Evolutionary conservation across 92 coral and sea anemone species (phyloP).

Genomic region (Porites cylindrica): DNA sequence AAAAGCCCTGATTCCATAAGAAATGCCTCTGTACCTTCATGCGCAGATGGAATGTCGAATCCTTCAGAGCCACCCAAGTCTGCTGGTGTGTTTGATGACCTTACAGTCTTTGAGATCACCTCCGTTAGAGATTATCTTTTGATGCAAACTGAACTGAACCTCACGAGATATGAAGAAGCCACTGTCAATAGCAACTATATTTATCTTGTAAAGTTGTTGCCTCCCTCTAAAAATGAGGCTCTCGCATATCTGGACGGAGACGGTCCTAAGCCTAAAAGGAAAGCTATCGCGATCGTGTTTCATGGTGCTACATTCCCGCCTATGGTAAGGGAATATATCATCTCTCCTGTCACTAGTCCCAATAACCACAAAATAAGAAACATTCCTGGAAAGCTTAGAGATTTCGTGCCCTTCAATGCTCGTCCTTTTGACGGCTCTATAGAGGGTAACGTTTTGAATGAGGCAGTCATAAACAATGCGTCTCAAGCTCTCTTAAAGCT

Average conservation of each 20-base stretch:
- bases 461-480: neutral
- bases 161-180: conserved; percentile 56
- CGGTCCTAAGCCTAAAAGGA: conserved; percentile 55
- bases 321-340: conserved; percentile 63
- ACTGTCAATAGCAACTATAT: conserved; percentile 55
- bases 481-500: conserved; percentile 40
- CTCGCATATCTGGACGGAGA: conserved; percentile 48
- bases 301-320: conserved; percentile 67
- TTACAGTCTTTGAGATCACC: conserved; percentile 49
- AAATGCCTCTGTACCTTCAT: neutral
- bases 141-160: conserved; percentile 38
- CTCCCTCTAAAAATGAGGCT: conserved; percentile 57
- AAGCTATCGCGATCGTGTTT: conserved; percentile 59
- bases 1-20: no score
- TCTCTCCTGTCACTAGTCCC: conserved; percentile 55
- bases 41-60: conserved; percentile 12
- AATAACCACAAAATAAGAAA: conserved; percentile 31
- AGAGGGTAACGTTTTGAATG: conserved; percentile 4
- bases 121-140: conserved; percentile 73
- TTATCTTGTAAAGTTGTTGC: conserved; percentile 47
- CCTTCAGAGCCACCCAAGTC: conserved; percentile 35
- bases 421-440: conserved; percentile 52
- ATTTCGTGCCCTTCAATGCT: conserved; percentile 63
- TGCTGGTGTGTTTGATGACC: conserved; percentile 69
- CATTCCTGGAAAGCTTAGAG: conserved; percentile 35